Base-by-base conservation (phyloP, 2,113 vertebrate species). In the Canis aureus region DNA sequence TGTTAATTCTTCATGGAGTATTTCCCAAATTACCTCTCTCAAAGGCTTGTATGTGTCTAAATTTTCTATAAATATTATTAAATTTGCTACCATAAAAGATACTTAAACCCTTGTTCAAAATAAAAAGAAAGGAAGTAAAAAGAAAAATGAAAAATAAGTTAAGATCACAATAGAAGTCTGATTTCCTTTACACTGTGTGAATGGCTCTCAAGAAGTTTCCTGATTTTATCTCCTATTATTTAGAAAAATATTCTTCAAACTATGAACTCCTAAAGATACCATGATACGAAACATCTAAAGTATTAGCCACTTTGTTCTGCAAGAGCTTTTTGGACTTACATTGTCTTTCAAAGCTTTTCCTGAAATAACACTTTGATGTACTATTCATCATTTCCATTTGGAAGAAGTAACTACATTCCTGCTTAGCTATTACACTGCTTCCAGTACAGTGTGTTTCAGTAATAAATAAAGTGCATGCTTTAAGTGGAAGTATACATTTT, bases 401-500 rank as follows among this genome's bases (percentile, higher is more conserved):
- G 13, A 97, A 80, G 55, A 96, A 90, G 27, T 53, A n/a, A 90
- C 57, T 49, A 0, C 29, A 13, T 43, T 64, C 43, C 64, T 90
- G 27, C 62, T 84, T 64, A 62, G n/a, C 51, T 84, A 16, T 57
- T 57, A 88, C 12, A 29, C 9, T 71, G 51, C 53, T 81, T 79
- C n/a, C 32, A 13, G 80, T 10, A 64, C 11, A 78, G 0, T 74
- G 8, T 51, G 35, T 73, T 84, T 96, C 83, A 35, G 35, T 74
- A 66, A 95, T 91, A 84, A 97, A 93, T 53, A 92, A 51, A 94
- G 43, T 74, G 16, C 74, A 64, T 73, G 16, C 49, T 69, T 82
- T 91, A 89, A 59, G 32, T 89, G n/a, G 87, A 96, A 93, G 43
- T 93, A 8, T 29, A 76, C 0, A 0, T 57, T 97, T 91, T 97